Percentiles rank a stretch among this genome's conserved stretches.
These are phyloP conservation scores for Tyrophagus putrescentiae DNA, from an alignment of 1,140 invertebrate genomes.

Conservation along the genomic window DNA sequence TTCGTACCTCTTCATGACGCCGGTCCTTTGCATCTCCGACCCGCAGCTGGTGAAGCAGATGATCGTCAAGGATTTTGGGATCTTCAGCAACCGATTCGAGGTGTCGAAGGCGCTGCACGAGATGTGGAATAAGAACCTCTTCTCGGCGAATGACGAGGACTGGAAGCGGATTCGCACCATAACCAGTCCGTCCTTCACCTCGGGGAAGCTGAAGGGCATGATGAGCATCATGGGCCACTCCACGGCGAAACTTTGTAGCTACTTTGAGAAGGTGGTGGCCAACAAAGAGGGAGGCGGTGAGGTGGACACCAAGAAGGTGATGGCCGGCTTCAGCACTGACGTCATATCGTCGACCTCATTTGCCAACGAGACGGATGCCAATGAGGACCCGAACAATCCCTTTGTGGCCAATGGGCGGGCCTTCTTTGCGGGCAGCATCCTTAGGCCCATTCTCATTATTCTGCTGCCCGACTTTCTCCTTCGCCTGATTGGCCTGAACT, in stretches of 20 bases:
- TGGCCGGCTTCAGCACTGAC: no score
- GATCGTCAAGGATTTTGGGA: constrained; percentile 24
- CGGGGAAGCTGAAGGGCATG: constrained; percentile 44
- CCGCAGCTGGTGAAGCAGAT: constrained; percentile 21
- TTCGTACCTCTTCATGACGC: no score
- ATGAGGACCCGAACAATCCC: no score
- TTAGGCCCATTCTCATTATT: not conserved
- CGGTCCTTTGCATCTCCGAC: no score
- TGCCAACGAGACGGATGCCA: no score
- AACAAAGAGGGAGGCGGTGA: no score
- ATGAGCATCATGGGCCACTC: constrained; percentile 4
- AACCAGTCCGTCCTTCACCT: constrained; percentile 43
- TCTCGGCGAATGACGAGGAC: constrained; percentile 33
- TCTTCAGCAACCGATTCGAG: constrained; percentile 20
- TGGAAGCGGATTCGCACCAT: constrained; percentile 44
- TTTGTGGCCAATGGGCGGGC: no score
- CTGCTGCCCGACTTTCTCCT: not conserved
- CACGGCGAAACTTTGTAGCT: not conserved
- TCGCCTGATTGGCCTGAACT: no score
- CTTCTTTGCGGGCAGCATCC: not conserved
- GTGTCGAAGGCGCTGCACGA: not conserved
- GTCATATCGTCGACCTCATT: no score
- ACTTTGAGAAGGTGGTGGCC: not conserved
- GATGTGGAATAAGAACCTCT: constrained; percentile 29
- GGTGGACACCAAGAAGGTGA: no score